These are phyloP conservation scores for Tridacna crocea DNA, from an alignment of 2,888 invertebrate species.

Conservation along the genomic window DNA sequence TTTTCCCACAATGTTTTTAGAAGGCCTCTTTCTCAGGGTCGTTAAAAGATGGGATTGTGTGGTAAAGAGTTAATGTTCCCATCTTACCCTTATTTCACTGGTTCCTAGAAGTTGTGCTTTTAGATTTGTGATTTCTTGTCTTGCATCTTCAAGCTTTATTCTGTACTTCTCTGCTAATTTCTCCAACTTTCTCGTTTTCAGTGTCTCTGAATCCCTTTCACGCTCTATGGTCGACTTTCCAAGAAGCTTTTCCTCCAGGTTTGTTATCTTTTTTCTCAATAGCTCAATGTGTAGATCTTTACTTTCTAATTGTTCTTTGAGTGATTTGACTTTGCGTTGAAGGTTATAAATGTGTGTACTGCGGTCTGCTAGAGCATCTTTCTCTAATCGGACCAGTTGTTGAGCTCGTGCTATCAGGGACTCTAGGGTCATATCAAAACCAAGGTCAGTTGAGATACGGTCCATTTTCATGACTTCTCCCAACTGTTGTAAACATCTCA, in stretches of 20 bases:
- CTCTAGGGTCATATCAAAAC: conserved; percentile 93
- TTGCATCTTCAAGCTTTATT: conserved; percentile 92
- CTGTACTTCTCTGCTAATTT: conserved; percentile 93
- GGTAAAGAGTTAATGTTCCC: background rate
- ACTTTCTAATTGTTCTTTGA: conserved; percentile 95
- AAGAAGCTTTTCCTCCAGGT: conserved; percentile 78
- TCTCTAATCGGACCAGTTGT: conserved; percentile 91
- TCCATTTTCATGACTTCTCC: conserved; percentile 93
- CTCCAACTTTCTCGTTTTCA: conserved; percentile 87
- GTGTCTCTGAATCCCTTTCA: conserved; percentile 78
- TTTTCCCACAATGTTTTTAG: too few relatives aligned
- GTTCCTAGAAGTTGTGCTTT: conserved; percentile 87
- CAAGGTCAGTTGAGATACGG: conserved; percentile 91
- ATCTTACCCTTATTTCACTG: conserved; percentile 79
- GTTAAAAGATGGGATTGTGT: too few relatives aligned
- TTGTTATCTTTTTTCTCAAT: conserved; percentile 91
- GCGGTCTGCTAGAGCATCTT: conserved; percentile 93
- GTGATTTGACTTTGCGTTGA: conserved; percentile 91
- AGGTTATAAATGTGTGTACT: conserved; percentile 95
- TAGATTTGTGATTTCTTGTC: conserved; percentile 92
- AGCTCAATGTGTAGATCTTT: conserved; percentile 96
- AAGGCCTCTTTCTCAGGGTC: too few relatives aligned
- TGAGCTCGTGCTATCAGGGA: conserved; percentile 93
- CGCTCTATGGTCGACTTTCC: conserved; percentile 79
- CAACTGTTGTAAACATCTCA: conserved; percentile 92